These are phyloP conservation scores for Chloromyia formosa DNA, from an alignment of 2,888 invertebrate genomes.

Conservation along the genomic window DNA sequence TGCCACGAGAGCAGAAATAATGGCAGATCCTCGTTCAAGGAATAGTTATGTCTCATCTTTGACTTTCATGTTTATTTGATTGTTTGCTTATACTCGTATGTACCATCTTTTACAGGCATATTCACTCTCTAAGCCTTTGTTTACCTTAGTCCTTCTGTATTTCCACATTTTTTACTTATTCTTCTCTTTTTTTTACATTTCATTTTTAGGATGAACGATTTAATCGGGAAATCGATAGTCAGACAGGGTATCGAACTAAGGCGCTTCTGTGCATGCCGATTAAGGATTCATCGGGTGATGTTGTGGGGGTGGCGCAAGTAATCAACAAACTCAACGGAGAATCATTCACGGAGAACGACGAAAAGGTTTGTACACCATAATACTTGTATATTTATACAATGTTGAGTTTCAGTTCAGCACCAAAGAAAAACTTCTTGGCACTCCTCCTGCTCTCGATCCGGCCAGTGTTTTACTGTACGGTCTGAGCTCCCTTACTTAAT, in stretches of 20 bases:
- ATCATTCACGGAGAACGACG: constrained; percentile 86
- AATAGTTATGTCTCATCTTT: background rate
- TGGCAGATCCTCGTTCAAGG: background rate
- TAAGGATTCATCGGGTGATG: constrained; percentile 92
- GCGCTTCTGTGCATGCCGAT: constrained; percentile 96
- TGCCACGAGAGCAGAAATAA: too few relatives aligned
- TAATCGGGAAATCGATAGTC: constrained; percentile 92
- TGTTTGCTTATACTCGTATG: constrained; percentile 34
- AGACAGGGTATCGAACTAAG: constrained; percentile 92
- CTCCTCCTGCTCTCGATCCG: too few relatives aligned
- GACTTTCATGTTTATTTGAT: background rate
- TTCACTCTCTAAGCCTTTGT: too few relatives aligned
- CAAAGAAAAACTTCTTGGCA: too few relatives aligned
- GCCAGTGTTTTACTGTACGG: background rate
- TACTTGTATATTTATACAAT: too few relatives aligned
- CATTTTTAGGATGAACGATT: constrained; percentile 81
- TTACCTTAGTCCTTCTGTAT: background rate
- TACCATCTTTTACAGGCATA: background rate
- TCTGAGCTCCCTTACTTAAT: background rate
- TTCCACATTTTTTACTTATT: constrained; percentile 7
- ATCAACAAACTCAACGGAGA: constrained; percentile 89
- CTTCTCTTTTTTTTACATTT: constrained; percentile 28
- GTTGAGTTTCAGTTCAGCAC: too few relatives aligned
- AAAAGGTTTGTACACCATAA: constrained; percentile 65
- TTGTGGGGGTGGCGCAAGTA: constrained; percentile 96